phyloP scores from a whole-genome alignment of 2,113 vertebrate species.

The Archocentrus centrarchus region DNA sequence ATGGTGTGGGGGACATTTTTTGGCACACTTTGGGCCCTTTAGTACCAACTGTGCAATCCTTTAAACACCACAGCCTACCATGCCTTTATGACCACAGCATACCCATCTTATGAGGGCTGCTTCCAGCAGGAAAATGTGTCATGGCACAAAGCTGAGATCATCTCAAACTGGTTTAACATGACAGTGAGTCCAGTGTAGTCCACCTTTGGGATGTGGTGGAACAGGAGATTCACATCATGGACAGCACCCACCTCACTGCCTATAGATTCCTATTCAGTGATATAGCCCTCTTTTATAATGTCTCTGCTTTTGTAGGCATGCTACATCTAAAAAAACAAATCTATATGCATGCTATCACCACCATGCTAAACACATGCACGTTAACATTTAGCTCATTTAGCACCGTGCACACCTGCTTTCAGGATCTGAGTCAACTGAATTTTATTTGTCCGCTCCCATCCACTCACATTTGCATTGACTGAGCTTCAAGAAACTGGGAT shows the following conservation, averaged over 20 bases:
- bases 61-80: too few species aligned
- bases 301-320: background rate
- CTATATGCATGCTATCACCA: background rate
- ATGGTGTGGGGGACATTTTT: too few species aligned
- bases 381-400: background rate
- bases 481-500: conserved; percentile 11
- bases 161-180: too few species aligned
- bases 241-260: background rate
- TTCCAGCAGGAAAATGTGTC: too few species aligned
- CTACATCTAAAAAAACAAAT: background rate
- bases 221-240: too few species aligned
- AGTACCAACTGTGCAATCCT: too few species aligned
- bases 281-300: background rate
- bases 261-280: background rate
- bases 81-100: too few species aligned
- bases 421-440: background rate
- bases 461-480: background rate
- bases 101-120: too few species aligned
- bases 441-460: background rate
- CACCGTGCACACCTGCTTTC: background rate
- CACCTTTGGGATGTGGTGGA: too few species aligned
- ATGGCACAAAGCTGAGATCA: too few species aligned
- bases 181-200: too few species aligned
- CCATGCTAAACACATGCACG: background rate
- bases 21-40: too few species aligned